Evolutionary conservation across 2,797 vertebrate species (phyloP).

Genomic region (Syndactyla subalaris): DNA sequence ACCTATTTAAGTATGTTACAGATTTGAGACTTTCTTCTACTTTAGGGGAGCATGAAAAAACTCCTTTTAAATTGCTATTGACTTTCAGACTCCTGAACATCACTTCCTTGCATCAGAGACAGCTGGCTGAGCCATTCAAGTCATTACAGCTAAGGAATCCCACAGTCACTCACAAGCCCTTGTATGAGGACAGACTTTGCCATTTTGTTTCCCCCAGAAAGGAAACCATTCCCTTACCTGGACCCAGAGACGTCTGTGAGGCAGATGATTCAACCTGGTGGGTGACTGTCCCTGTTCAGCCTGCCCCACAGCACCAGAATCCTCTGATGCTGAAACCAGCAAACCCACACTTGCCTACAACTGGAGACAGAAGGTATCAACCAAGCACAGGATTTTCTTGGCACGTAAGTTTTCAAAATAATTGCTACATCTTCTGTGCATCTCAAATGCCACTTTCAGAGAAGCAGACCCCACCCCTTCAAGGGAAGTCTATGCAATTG

Average conservation of each 20-base stretch:
- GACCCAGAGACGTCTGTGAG: neutral
- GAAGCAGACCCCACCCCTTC: neutral
- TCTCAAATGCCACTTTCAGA: neutral
- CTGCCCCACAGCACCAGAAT: neutral
- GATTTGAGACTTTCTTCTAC: neutral
- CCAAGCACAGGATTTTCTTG: neutral
- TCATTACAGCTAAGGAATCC: neutral
- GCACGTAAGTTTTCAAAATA: neutral
- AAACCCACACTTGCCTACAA: neutral
- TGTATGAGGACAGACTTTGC: neutral
- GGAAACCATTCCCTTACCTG: constrained; percentile 23
- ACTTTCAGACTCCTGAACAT: neutral
- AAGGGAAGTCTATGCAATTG: neutral
- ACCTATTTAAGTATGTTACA: neutral
- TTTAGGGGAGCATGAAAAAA: neutral
- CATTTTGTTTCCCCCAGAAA: neutral
- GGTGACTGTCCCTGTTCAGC: neutral
- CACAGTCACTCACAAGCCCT: neutral
- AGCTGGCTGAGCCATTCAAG: neutral
- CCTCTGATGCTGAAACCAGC: neutral
- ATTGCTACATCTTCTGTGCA: neutral
- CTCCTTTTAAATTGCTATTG: neutral
- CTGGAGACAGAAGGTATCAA: neutral
- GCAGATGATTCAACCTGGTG: neutral
- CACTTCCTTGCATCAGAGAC: neutral